Evolutionary conservation across 2,888 invertebrate genomes (phyloP).

Genomic region (Agonopterix subpropinquella): DNA sequence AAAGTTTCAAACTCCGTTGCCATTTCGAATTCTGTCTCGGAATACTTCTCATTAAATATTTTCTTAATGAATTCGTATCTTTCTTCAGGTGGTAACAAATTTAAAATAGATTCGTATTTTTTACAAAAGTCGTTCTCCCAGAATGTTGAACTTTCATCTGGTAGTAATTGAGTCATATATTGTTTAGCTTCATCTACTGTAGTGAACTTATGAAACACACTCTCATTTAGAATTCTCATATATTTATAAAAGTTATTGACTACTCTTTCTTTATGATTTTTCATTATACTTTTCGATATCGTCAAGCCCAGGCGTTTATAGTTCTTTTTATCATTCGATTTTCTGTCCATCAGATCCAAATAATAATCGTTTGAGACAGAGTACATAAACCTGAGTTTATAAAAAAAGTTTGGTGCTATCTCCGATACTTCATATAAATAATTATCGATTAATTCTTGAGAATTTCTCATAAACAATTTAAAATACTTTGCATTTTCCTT

Average conservation of each 20-base stretch:
- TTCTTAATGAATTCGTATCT: conserved; percentile 18
- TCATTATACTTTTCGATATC: conserved; percentile 28
- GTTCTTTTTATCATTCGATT: background rate
- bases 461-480: conserved; percentile 25
- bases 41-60: conserved; percentile 21
- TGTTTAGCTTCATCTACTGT: conserved; percentile 31
- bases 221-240: conserved; percentile 23
- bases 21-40: conserved; percentile 22
- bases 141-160: conserved; percentile 1
- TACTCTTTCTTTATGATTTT: conserved; percentile 38
- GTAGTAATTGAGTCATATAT: conserved; percentile 17
- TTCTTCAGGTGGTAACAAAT: conserved; percentile 18
- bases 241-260: conserved; percentile 31
- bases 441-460: conserved; percentile 27
- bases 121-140: too few species aligned
- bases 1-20: conserved; percentile 16
- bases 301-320: conserved; percentile 20
- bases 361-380: conserved; percentile 19
- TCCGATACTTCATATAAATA: conserved; percentile 11
- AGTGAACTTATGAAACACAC: conserved; percentile 24
- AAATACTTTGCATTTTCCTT: background rate
- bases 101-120: conserved; percentile 13
- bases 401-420: conserved; percentile 8
- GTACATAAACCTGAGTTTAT: conserved; percentile 21
- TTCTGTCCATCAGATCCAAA: conserved; percentile 22